Conservation (phyloP, 2,797 vertebrate species). For the Clarias pachynema region DNA sequence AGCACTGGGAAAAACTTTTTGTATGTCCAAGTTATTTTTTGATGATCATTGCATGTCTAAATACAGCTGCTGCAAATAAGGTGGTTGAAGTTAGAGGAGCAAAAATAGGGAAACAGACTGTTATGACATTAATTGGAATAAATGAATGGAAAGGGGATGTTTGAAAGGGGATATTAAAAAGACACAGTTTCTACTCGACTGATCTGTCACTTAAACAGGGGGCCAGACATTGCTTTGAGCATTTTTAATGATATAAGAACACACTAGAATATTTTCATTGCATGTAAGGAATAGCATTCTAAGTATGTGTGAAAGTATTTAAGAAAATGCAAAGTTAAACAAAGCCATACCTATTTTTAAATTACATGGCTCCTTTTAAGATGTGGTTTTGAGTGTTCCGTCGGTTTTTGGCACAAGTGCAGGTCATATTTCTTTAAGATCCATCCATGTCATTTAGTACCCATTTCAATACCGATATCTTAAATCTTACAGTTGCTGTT, state of each 20-base stretch:
- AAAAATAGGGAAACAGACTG: neutral
- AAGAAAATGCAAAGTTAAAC: neutral
- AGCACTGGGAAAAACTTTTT: conserved; percentile 7
- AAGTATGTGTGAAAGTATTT: conserved; percentile 3
- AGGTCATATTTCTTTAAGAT: conserved; percentile 15
- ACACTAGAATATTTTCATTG: neutral
- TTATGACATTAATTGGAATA: neutral
- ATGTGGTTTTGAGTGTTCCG: neutral
- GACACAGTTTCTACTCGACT: neutral
- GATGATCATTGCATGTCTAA: neutral
- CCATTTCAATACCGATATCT: conserved; percentile 40
- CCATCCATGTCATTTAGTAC: conserved; percentile 37
- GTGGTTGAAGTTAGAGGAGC: neutral
- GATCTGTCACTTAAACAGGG: neutral
- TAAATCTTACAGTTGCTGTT: conserved; percentile 45
- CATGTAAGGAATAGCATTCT: neutral
- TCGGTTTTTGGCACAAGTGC: conserved; percentile 33
- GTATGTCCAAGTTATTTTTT: neutral
- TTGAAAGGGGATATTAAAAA: neutral
- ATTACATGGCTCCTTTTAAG: neutral
- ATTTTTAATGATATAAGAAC: neutral
- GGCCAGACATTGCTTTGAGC: neutral
- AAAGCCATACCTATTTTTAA: neutral
- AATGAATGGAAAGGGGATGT: no score
- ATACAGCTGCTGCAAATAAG: neutral